Evolutionary conservation across 1,140 invertebrate genomes (phyloP), one percentile per base, ranked within the genome.

Genomic region (Pantala flavescens): DNA sequence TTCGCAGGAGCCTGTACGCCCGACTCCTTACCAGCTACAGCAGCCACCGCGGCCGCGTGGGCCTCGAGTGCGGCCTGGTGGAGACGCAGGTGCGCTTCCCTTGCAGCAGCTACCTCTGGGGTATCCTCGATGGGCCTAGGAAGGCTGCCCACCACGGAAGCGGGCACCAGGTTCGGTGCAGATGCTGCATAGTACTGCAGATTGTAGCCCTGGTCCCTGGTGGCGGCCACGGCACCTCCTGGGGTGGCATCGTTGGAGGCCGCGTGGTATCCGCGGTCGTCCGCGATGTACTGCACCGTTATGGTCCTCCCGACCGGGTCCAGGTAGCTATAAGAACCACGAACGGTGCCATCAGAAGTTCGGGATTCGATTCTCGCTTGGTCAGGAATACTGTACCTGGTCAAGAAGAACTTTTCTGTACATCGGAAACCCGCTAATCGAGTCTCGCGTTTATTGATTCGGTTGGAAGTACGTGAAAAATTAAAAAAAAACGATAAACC

Each of bases 301-400:
- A 83, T 79, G 3, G 78, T 73, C 71, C 81, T 78, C 0, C 82
- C 82, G 23, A 78, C 75, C 0, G 82, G 80, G 75, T 83, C 80
- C 16, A 78, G 75, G 77, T 84, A 84, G 70, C 79, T 80, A 75
- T 83, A 84, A 24, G 80, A 79, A 21, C 83, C 83, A 72, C 77
- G 70, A 0, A 83, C 81, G 21, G 77, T 77, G n/a, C 82, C 82
- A 74, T 83, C 82, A 24, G 71, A 70, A 43, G 78, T 74, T 1
- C 81, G 73, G 14, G 79, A 74, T 73, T 82, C 81, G 55, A 81
- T 77, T 36, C 80, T 77, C 9, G 77, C 75, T 75, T 82, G 78
- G 28, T 75, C 23, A n/a, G 71, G 71, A 24, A 24, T 72, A 42
- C 71, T 72, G 23, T 72, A 72, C 23, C 49, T 63, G 49, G 49